Conservation (phyloP, 2,797 vertebrate species). For the Anomalospiza imberbis region DNA sequence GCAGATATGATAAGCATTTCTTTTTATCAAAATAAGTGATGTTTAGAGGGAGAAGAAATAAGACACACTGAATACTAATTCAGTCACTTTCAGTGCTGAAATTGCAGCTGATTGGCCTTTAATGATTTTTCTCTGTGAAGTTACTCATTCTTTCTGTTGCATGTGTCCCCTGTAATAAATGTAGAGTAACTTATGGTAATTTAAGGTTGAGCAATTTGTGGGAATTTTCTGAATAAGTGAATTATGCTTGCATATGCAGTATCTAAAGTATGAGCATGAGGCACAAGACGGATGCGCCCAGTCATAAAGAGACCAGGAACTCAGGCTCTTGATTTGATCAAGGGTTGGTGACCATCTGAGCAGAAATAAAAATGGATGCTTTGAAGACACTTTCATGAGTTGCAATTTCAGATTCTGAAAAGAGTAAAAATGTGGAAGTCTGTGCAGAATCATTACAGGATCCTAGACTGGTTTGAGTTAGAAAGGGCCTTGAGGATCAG, state of each 20-base stretch:
- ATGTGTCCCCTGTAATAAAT: not conserved
- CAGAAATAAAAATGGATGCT: not conserved
- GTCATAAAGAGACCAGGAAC: not conserved
- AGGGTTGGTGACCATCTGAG: not conserved
- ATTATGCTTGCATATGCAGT: not conserved
- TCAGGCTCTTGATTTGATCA: not conserved
- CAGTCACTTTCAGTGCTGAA: not conserved
- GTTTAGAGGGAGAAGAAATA: not conserved
- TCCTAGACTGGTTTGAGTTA: not conserved
- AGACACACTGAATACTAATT: not conserved
- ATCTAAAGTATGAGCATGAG: not conserved
- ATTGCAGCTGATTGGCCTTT: not conserved
- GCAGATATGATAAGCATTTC: not conserved
- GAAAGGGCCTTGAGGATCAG: not conserved
- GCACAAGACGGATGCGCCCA: not conserved
- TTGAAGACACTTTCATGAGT: not conserved
- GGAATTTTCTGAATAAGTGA: not conserved
- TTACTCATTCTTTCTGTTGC: not conserved
- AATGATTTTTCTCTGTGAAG: not conserved
- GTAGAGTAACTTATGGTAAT: not conserved
- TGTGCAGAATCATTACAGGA: not conserved
- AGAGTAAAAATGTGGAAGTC: not conserved
- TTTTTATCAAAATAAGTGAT: conserved; percentile 7
- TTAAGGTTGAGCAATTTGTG: not conserved
- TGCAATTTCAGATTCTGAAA: not conserved